Conservation (phyloP, 2,797 vertebrate species). For the Enteromius paludinosus region DNA sequence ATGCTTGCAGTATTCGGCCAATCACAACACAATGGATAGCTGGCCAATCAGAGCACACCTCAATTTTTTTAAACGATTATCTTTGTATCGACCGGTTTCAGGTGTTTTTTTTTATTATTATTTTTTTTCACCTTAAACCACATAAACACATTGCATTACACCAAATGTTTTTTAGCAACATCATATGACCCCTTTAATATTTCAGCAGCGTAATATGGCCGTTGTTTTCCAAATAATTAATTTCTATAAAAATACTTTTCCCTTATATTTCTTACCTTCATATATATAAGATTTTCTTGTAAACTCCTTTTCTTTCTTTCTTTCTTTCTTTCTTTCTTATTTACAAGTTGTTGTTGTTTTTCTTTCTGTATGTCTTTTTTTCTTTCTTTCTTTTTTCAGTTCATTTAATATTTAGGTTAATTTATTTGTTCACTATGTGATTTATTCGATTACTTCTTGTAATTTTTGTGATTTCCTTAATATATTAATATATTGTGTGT, state of each 20-base stretch:
- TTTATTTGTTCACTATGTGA: background rate
- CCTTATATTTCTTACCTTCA: background rate
- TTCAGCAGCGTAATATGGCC: background rate
- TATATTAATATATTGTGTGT: slow-evolving; percentile 1
- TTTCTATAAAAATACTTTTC: background rate
- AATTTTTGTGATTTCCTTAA: background rate
- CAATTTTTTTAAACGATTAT: too few relatives aligned
- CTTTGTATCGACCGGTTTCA: too few relatives aligned
- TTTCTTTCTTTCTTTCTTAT: background rate
- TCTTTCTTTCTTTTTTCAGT: background rate
- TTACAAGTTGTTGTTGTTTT: too few relatives aligned
- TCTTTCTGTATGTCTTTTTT: background rate
- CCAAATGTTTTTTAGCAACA: too few relatives aligned
- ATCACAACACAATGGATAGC: too few relatives aligned
- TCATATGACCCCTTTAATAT: background rate
- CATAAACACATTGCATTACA: too few relatives aligned
- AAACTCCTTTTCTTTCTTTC: background rate
- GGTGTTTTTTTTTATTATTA: too few relatives aligned
- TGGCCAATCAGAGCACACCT: too few relatives aligned
- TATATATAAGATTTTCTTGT: background rate
- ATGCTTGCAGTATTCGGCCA: too few relatives aligned
- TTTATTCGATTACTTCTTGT: background rate
- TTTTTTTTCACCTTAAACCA: too few relatives aligned
- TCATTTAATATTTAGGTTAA: background rate
- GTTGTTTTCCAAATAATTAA: background rate